phyloP scores from a whole-genome alignment of 2,888 invertebrate genomes.

The Apotomis betuletana region DNA sequence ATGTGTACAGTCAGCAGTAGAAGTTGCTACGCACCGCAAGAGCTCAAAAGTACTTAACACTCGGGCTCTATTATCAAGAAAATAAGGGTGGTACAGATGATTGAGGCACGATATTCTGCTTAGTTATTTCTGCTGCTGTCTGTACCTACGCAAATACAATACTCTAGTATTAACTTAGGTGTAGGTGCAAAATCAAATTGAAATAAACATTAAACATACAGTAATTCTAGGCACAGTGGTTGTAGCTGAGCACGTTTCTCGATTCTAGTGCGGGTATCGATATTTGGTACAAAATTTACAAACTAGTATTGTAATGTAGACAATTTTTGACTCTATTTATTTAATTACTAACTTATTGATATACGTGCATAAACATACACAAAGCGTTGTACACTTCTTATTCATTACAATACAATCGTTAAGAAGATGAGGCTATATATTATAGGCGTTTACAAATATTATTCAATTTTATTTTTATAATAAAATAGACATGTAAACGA shows the following conservation, averaged over 20 bases:
- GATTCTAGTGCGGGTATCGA: neutral
- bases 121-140: no score
- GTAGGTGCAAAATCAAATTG: neutral
- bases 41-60: no score
- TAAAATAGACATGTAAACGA: neutral
- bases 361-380: neutral
- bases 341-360: neutral
- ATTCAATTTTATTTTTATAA: neutral
- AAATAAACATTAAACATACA: neutral
- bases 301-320: neutral
- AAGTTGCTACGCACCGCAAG: no score
- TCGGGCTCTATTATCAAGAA: no score
- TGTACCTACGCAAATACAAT: neutral
- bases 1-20: neutral
- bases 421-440: neutral
- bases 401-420: neutral
- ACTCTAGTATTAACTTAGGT: neutral
- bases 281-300: constrained; percentile 6
- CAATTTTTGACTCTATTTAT: neutral
- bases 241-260: neutral
- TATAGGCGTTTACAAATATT: constrained; percentile 2
- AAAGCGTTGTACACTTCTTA: neutral
- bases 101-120: no score
- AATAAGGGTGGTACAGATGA: no score
- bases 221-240: constrained; percentile 23